A percentile compares a stretch with the other conserved stretches of the same genome.
Evolutionary conservation across 1,140 invertebrate species (phyloP).

Genomic region (Anastatus disparis): DNA sequence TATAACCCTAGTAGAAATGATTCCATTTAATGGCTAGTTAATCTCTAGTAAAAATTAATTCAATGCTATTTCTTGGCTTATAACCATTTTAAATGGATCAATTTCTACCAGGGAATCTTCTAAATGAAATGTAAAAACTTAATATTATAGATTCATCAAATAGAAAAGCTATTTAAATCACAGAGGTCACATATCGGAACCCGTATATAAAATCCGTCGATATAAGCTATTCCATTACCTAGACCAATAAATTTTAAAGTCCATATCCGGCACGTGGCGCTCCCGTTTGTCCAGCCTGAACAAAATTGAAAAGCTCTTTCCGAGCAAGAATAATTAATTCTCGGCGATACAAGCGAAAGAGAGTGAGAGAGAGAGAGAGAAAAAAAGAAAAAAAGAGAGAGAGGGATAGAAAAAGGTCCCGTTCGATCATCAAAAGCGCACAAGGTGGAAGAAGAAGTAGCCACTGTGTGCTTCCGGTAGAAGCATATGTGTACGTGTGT

Average conservation of each 20-base stretch:
- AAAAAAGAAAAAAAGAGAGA: background rate
- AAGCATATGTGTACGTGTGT: background rate
- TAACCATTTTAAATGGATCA: no score
- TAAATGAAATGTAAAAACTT: no score
- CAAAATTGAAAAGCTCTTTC: constrained; percentile 3
- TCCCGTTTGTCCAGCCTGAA: background rate
- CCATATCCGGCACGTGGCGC: constrained; percentile 16
- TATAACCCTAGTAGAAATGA: no score
- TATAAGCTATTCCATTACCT: constrained; percentile 2
- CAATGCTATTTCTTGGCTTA: no score
- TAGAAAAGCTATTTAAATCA: no score
- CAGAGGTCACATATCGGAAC: no score
- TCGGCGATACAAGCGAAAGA: background rate
- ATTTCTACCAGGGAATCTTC: no score
- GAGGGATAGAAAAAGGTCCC: background rate
- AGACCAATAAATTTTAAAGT: background rate
- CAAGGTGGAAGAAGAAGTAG: no score
- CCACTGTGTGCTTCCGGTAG: no score
- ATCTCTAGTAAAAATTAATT: no score
- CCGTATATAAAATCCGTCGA: background rate
- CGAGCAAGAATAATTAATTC: constrained; percentile 25
- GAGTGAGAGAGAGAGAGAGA: background rate
- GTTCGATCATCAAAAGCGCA: background rate
- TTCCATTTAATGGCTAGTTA: no score
- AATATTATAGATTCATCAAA: no score